Base-by-base conservation (phyloP, 1,140 invertebrate species). In the Drepana arcuata region DNA sequence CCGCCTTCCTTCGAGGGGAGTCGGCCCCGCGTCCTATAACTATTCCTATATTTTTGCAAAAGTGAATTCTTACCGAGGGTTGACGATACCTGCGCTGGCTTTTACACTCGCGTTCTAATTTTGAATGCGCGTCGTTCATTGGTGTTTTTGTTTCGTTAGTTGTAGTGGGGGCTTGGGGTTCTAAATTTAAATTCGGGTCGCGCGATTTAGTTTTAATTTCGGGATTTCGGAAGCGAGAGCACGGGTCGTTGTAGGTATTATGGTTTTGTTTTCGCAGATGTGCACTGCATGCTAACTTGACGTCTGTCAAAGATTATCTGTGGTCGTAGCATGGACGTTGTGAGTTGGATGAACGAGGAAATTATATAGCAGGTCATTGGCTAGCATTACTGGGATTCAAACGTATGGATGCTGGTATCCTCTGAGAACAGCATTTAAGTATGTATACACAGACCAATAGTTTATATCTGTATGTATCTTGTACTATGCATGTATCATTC, bases 41-140 rank as follows among this genome's bases (percentile, higher is more conserved):
- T 79, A 81, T 62, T 67, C 56, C 44, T 73, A 74, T 77, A 75
- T 80, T 81, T 81, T 79, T 81, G 71, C 67, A 64, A 74, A 74
- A 65, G 48, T 52, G 55, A 66, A 70, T 74, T 74, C 72, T 77
- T 74, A 69, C 61, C 43, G 50, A 61, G 70, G 70, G 70, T 72
- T 72, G 58, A 59, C 56, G 41, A 63, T 80, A 77, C 71, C 72
- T 80, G 72, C 42, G 21, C 34, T 21, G 10, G 51, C 50, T 59
- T 60, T 59, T 66, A 48, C 62, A 62, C 44, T 54, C 52, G 26
- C 48, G 54, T 60, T 60, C 52, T 32, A 46, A 59, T 53, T 59
- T 53, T 47, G 48, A 58, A 63, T 56, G 48, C 49, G 44, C 33
- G 38, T 10, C 40, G 38, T 38, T 68, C 63, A 68, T 68, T 67